Conservation (phyloP, 2,888 invertebrate species). For the Conops quadrifasciatus region DNA sequence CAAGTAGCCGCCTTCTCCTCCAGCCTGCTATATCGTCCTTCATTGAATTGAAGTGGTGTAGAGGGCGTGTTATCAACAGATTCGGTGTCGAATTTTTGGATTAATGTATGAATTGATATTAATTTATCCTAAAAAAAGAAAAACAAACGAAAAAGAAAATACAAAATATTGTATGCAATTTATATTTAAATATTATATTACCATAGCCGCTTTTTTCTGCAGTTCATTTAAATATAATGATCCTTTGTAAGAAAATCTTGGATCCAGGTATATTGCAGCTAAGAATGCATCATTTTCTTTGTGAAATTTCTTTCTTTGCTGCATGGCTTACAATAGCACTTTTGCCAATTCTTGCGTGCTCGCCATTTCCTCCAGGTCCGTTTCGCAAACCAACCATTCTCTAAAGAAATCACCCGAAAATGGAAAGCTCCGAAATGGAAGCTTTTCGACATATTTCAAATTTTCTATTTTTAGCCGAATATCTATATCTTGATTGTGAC, state of each 20-base stretch:
- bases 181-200: not conserved
- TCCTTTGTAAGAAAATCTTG: not conserved
- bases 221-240: not conserved
- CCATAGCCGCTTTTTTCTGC: not conserved
- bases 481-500: not conserved
- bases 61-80: not conserved
- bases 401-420: conserved; percentile 42
- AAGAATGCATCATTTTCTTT: conserved; percentile 39
- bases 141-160: not conserved
- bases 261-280: conserved; percentile 37
- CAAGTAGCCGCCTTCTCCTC: not conserved
- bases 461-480: not conserved
- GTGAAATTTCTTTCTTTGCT: conserved; percentile 29
- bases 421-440: not conserved
- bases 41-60: not conserved
- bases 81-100: not conserved
- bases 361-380: conserved; percentile 33
- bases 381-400: conserved; percentile 40
- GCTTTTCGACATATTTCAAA: not conserved
- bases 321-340: conserved; percentile 20
- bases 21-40: not conserved
- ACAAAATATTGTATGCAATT: not conserved
- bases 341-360: conserved; percentile 11
- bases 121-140: not conserved
- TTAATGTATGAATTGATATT: not conserved